These are phyloP conservation scores for Microdon myrmicae DNA, from an alignment of 2,888 invertebrate genomes.

Conservation along the genomic window DNA sequence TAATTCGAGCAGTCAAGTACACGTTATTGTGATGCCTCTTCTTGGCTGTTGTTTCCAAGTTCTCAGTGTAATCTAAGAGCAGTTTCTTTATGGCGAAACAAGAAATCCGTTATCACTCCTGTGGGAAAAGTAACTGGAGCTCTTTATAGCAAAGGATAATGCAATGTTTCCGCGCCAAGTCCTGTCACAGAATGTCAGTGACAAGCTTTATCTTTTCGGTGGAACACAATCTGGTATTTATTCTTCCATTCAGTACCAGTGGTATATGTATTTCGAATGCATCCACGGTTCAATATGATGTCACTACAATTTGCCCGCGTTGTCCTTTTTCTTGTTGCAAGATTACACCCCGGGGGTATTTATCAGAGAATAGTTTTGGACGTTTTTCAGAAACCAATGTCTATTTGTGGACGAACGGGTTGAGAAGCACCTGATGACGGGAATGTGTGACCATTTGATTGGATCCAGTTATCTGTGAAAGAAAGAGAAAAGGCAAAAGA, in stretches of 20 bases:
- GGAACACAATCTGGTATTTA: no score
- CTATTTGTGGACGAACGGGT: conserved; percentile 20
- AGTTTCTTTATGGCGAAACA: no score
- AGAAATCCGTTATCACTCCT: no score
- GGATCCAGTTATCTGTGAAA: conserved; percentile 45
- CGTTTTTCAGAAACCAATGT: conserved; percentile 20
- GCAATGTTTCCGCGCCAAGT: no score
- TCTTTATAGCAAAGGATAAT: no score
- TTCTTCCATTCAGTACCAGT: no score
- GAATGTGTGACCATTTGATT: conserved; percentile 51
- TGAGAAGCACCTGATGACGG: conserved; percentile 33
- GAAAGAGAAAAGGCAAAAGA: conserved; percentile 6
- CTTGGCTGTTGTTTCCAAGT: conserved; percentile 49
- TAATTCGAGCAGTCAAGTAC: conserved; percentile 64
- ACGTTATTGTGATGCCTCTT: conserved; percentile 32
- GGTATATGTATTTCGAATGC: conserved; percentile 12
- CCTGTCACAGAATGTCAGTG: no score
- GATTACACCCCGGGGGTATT: conserved; percentile 12
- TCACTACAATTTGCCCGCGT: conserved; percentile 13
- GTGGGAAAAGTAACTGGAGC: no score
- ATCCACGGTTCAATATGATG: conserved; percentile 33
- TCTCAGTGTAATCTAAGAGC: no score
- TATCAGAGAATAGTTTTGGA: conserved; percentile 4
- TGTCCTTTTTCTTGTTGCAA: not conserved
- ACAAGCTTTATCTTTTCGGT: no score